These are phyloP conservation scores for Nymphalis polychloros DNA, from an alignment of 2,888 invertebrate genomes.

Conservation along the genomic window DNA sequence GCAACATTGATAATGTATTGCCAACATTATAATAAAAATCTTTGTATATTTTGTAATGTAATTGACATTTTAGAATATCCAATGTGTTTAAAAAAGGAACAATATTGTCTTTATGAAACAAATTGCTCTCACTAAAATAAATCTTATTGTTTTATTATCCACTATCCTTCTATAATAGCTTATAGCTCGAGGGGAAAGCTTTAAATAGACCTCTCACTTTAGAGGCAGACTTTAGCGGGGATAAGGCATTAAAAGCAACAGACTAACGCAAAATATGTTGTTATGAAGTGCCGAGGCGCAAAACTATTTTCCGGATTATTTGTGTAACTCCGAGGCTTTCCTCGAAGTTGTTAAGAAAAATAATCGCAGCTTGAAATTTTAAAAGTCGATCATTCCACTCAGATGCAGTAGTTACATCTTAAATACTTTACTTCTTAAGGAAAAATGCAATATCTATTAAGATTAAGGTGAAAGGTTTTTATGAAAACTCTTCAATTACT, in stretches of 20 bases:
- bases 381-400: slow-evolving; percentile 58
- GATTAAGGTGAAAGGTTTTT: slow-evolving; percentile 9
- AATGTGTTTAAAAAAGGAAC: neutral
- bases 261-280: slow-evolving; percentile 56
- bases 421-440: slow-evolving; percentile 29
- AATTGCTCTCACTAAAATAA: slow-evolving; percentile 12
- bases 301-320: slow-evolving; percentile 62
- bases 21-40: too few species aligned
- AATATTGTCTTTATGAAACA: slow-evolving; percentile 3
- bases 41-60: too few species aligned
- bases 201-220: slow-evolving; percentile 48
- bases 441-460: slow-evolving; percentile 30
- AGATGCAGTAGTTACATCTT: slow-evolving; percentile 35
- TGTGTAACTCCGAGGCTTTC: slow-evolving; percentile 59
- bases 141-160: slow-evolving; percentile 31
- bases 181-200: slow-evolving; percentile 41
- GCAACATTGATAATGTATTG: too few species aligned
- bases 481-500: neutral
- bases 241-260: slow-evolving; percentile 46
- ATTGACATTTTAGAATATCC: neutral
- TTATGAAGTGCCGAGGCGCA: slow-evolving; percentile 54
- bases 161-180: slow-evolving; percentile 39
- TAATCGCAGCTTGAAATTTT: slow-evolving; percentile 56
- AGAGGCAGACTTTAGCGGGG: slow-evolving; percentile 42
- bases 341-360: slow-evolving; percentile 56